Base-by-base conservation (phyloP, 2,888 invertebrate species). In the Seira sanloemensis region DNA sequence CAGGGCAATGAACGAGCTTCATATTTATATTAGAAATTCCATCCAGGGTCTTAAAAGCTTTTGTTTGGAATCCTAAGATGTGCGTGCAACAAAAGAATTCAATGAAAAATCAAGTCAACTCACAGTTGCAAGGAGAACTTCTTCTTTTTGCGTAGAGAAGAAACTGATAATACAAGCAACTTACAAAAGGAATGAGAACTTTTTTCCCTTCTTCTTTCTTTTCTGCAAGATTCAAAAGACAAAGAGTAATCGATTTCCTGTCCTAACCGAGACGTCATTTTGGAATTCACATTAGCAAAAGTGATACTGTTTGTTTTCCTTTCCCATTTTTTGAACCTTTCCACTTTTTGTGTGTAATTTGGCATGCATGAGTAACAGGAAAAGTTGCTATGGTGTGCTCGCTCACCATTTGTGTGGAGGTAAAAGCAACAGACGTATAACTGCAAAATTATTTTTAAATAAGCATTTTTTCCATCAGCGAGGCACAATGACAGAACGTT, bases 281-380 rank as follows among this genome's bases (percentile, higher is more conserved):
- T 75, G 74, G 75, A 80, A 80, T 76, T 81, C 71, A 71, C 76
- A 81, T 81, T 76, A 81, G 76, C 81, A 75, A 74, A 75, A 69
- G 74, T 68, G 74, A 79, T 74, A 73, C 67, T 67, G 79, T 79
- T 79, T 79, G 67, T 72, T 72, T 50, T 73, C 21, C 26, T 72
- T 78, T 67, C 12, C 12, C 37, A 37, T 37, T 37, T n/a, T 37
- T 37, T 37, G 37, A 37, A 37, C 37, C 12, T 37, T 37, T 37
- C 12, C 24, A 24, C n/a, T 50, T 18, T 67, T n/a, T 25, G 24
- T 27, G 26, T 73, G 25, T 79, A 79, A 75, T 81, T 81, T 81
- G 58, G 80, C 80, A 68, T 81, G 75, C 68, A 69, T 69, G 68
- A 71, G 71, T 69, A 81, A n/a, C 25, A 80, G 37, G 19, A 65